A percentile compares a stretch with the other conserved stretches of the same genome.
Evolutionary conservation across 2,888 invertebrate genomes (phyloP).

Genomic region (Brachyptera risi): DNA sequence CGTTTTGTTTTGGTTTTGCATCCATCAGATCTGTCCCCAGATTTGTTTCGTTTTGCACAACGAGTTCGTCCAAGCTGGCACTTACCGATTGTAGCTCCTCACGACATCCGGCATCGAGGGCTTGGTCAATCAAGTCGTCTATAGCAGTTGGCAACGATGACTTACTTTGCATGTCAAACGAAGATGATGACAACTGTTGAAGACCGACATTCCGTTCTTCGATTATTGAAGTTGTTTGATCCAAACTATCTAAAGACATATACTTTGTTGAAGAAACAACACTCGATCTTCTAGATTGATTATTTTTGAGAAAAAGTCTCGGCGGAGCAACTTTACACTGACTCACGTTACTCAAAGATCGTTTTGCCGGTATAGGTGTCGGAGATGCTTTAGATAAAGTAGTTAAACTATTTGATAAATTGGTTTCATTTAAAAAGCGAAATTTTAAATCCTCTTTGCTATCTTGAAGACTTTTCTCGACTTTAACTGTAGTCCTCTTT

Average conservation of each 20-base stretch:
- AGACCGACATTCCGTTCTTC: background rate
- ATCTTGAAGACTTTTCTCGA: background rate
- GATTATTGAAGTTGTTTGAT: background rate
- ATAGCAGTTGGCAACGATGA: background rate
- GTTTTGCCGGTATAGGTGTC: background rate
- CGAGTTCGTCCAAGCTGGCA: constrained; percentile 4
- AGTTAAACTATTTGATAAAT: background rate
- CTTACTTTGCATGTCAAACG: background rate
- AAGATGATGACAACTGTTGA: background rate
- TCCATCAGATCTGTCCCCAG: background rate
- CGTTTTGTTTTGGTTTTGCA: background rate
- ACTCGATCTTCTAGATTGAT: background rate
- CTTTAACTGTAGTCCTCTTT: background rate
- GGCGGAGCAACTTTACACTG: background rate
- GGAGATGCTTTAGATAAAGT: background rate
- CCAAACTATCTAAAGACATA: background rate
- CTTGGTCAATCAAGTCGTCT: constrained; percentile 1
- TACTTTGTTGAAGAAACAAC: background rate
- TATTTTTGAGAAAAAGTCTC: background rate
- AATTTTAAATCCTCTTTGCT: background rate
- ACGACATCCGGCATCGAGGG: background rate
- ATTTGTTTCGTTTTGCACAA: background rate
- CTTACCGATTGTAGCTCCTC: constrained; percentile 2
- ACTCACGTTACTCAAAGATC: background rate
- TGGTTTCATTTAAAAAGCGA: background rate